Evolutionary conservation across 2,888 invertebrate genomes (phyloP).

Genomic region (Hydriomena furcata): DNA sequence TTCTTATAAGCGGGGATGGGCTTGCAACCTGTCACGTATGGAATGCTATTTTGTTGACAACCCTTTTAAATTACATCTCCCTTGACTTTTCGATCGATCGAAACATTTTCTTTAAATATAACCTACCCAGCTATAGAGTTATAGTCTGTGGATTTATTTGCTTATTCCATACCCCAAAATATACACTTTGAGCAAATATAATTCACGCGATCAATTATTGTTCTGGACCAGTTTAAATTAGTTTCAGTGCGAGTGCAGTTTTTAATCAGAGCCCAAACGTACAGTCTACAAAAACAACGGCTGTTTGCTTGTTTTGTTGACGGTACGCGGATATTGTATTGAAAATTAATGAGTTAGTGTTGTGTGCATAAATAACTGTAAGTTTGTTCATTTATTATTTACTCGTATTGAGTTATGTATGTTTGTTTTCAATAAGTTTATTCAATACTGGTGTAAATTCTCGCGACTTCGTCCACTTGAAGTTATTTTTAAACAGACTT

Average conservation of each 20-base stretch:
- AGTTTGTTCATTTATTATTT: background rate
- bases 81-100: too few relatives aligned
- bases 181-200: conserved; percentile 5
- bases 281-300: conserved; percentile 18
- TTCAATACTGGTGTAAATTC: too few relatives aligned
- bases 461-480: too few relatives aligned
- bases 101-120: too few relatives aligned
- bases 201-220: conserved; percentile 10
- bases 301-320: conserved; percentile 16
- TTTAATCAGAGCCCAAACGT: conserved; percentile 20
- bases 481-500: too few relatives aligned
- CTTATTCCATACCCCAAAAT: conserved; percentile 4
- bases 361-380: conserved; percentile 9
- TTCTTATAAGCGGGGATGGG: too few relatives aligned
- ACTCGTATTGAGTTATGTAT: background rate
- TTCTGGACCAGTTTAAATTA: conserved; percentile 18
- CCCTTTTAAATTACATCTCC: too few relatives aligned
- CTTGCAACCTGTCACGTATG: too few relatives aligned
- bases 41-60: too few relatives aligned
- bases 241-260: conserved; percentile 14
- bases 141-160: background rate
- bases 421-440: too few relatives aligned
- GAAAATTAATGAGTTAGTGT: conserved; percentile 23
- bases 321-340: conserved; percentile 13
- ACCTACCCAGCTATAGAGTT: too few relatives aligned